These are phyloP conservation scores for Galbula dea DNA, from an alignment of 2,113 vertebrate species.

Conservation along the genomic window DNA sequence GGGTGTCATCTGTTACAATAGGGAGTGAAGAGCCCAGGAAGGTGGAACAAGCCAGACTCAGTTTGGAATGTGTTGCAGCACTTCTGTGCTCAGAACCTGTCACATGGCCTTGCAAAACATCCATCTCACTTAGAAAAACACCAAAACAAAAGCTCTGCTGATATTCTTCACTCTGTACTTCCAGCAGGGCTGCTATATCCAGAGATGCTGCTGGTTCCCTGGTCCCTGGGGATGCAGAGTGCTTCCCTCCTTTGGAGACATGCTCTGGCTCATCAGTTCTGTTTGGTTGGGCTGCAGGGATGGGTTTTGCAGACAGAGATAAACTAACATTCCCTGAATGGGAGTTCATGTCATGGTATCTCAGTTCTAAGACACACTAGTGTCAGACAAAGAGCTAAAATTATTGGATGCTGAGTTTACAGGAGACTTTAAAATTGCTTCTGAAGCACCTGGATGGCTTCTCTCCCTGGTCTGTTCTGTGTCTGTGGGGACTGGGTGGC, in stretches of 20 bases:
- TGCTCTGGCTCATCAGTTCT: neutral
- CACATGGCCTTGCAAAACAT: neutral
- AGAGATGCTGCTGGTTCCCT: neutral
- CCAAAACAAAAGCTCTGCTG: neutral
- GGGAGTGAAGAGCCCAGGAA: slow-evolving; percentile 15
- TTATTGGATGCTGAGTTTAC: accelerated
- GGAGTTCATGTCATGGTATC: neutral
- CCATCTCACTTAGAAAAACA: neutral
- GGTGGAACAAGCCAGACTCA: slow-evolving; percentile 21
- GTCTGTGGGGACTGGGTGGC: neutral
- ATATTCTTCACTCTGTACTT: neutral
- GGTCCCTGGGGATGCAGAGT: neutral
- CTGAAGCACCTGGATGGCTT: neutral
- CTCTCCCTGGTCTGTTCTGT: neutral
- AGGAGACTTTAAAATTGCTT: neutral
- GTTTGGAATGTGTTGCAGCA: neutral
- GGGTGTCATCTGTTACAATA: slow-evolving; percentile 62
- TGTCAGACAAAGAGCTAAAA: neutral
- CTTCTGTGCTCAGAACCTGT: neutral
- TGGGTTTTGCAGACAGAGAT: neutral
- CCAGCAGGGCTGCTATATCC: neutral
- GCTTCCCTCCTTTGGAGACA: neutral
- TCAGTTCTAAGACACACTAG: neutral
- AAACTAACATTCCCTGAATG: neutral
- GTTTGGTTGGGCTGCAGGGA: neutral